phyloP scores from a whole-genome alignment of 2,888 invertebrate genomes.

The Fragum sueziense region DNA sequence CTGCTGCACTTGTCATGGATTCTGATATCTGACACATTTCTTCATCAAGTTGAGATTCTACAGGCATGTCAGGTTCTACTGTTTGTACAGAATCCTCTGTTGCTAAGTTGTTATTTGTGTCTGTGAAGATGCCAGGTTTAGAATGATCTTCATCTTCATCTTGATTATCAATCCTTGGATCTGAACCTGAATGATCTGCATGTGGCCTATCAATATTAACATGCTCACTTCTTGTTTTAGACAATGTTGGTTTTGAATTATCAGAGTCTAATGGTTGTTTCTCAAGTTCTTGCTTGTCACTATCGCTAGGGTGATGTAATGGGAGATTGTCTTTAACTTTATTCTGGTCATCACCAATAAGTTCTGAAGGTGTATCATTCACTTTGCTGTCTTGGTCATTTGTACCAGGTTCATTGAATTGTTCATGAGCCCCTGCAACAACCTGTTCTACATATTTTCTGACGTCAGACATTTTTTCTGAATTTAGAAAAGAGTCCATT shows the following conservation, averaged over 20 bases:
- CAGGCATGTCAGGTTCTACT: background rate
- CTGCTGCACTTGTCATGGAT: background rate
- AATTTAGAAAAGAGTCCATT: background rate
- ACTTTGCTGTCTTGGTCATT: background rate
- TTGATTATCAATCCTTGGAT: background rate
- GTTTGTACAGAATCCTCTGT: background rate
- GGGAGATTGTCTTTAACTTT: background rate
- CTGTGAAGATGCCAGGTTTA: background rate
- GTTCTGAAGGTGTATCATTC: background rate
- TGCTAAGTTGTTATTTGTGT: constrained; percentile 7
- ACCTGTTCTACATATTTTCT: constrained; percentile 1
- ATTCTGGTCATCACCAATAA: background rate
- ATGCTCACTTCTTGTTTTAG: background rate
- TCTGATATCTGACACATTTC: background rate
- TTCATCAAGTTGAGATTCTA: constrained; percentile 1
- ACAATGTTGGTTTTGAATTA: background rate
- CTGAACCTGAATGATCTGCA: background rate
- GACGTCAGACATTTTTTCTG: background rate
- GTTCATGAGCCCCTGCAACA: constrained; percentile 3
- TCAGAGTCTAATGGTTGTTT: background rate
- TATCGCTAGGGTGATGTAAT: background rate
- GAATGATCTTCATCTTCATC: constrained; percentile 3
- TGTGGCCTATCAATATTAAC: background rate
- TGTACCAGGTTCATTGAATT: background rate
- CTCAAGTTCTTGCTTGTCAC: background rate